Base-by-base conservation (phyloP, 30 jellyfish, hydroid and myxozoan genomes). In the Hydra vulgaris region DNA sequence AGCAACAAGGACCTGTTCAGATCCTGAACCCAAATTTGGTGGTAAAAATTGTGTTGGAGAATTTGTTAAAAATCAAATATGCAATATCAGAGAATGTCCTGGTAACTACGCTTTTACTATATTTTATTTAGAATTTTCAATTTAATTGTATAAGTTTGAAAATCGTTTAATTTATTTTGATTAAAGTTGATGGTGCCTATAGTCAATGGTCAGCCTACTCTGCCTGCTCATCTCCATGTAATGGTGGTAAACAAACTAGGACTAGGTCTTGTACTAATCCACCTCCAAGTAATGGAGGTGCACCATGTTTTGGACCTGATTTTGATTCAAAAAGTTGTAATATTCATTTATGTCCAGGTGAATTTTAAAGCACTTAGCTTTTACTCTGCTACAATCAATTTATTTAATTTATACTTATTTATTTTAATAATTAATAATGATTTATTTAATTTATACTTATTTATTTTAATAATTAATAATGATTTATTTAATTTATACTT, bases 11-110 rank as follows among this genome's bases (percentile, higher is more conserved):
- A 26, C 27, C 19, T 80, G 87, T 70, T 21, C 12, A 21, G 67
- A 80, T 27, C 87, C 87, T 74, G 26, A 25, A 66, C 87, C 87
- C 4, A 53, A 70, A n/a, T 79, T 61, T 80, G 87, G 87, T 61
- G 85, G 77, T 17, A 78, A 78, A 27, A 16, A 15, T 15, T 78
- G 85, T 53, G 54, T 24, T 1, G 85, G 85, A 20, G 23, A 61
- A 18, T 24, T 61, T 52, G 54, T 61, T 24, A 18, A 21, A 54
- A 78, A 61, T 15, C 1, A 69, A 54, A 1, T 23, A 8, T 68
- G 75, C 15, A 68, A 68, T 16, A 7, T 68, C 75, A 68, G 16
- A 68, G 25, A 20, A 68, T 68, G 75, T 68, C 75, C 75, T n/a
- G 16, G 75, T 68, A 68, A 68, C 17, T 56, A 68, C 27, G 7